These are phyloP conservation scores for Dryoscopus gambensis DNA, from an alignment of 2,113 vertebrate genomes.

Conservation along the genomic window DNA sequence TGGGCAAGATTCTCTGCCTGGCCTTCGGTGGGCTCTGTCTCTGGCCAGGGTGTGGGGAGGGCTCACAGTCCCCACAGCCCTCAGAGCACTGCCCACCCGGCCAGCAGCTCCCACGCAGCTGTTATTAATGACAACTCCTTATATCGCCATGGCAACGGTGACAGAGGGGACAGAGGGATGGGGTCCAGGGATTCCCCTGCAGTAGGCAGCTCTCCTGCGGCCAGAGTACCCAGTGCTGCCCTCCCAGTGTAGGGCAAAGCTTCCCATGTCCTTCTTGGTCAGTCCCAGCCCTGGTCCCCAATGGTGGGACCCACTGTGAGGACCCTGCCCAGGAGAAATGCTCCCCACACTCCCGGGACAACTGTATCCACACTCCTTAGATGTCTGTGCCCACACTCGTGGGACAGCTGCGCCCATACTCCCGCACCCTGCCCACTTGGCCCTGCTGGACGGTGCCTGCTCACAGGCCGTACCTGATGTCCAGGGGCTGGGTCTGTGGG, in stretches of 20 bases:
- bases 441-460: accelerated
- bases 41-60: background rate
- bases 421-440: accelerated
- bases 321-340: accelerated
- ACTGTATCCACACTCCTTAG: background rate
- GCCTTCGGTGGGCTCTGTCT: background rate
- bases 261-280: background rate
- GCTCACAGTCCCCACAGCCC: background rate
- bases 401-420: background rate
- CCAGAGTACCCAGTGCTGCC: accelerated
- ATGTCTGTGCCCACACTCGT: background rate
- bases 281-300: too few relatives aligned
- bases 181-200: background rate
- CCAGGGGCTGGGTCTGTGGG: background rate
- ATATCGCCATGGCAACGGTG: constrained; percentile 4
- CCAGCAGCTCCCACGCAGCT: background rate
- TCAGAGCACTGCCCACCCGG: background rate
- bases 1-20: background rate
- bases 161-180: background rate
- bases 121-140: background rate
- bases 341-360: accelerated
- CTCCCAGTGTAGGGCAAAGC: background rate
- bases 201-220: background rate
- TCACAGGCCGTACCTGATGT: background rate
- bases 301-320: accelerated